These are phyloP conservation scores for Ricordea florida DNA, from an alignment of 92 coral and sea anemone species.

Conservation along the genomic window DNA sequence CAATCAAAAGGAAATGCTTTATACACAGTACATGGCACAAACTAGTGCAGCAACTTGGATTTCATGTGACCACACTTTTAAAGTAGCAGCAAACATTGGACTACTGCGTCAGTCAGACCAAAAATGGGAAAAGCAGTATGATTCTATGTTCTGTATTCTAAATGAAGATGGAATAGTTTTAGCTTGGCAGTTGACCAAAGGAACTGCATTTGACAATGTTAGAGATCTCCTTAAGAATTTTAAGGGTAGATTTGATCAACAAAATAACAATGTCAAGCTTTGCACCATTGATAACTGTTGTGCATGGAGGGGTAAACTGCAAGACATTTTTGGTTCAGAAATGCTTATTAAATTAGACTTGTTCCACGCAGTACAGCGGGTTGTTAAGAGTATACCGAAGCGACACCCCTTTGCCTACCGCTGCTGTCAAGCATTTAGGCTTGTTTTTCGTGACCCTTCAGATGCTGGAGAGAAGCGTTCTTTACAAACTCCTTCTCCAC, in stretches of 20 bases:
- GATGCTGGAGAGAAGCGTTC: constrained; percentile 29
- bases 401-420: constrained; percentile 24
- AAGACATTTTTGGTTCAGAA: constrained; percentile 36
- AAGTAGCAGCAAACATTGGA: constrained; percentile 32
- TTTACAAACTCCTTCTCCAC: constrained; percentile 43
- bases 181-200: constrained; percentile 40
- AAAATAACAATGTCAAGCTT: constrained; percentile 15
- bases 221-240: constrained; percentile 25
- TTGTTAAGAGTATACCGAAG: constrained; percentile 26
- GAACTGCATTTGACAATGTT: constrained; percentile 38
- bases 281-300: constrained; percentile 45
- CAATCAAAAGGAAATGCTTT: constrained; percentile 11
- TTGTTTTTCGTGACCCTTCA: constrained; percentile 28
- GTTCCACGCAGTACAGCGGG: constrained; percentile 49
- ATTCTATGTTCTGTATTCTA: constrained; percentile 55
- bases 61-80: constrained; percentile 41
- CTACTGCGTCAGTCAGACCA: constrained; percentile 24
- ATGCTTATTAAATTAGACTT: constrained; percentile 31
- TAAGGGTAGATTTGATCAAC: constrained; percentile 14
- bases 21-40: constrained; percentile 51
- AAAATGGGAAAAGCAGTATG: constrained; percentile 44
- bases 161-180: constrained; percentile 60
- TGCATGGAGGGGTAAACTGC: constrained; percentile 42
- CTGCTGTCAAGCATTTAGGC: constrained; percentile 34
- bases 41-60: constrained; percentile 22